Evolutionary conservation across 1,140 invertebrate genomes (phyloP).

Genomic region (Dinothrombium tinctorium): DNA sequence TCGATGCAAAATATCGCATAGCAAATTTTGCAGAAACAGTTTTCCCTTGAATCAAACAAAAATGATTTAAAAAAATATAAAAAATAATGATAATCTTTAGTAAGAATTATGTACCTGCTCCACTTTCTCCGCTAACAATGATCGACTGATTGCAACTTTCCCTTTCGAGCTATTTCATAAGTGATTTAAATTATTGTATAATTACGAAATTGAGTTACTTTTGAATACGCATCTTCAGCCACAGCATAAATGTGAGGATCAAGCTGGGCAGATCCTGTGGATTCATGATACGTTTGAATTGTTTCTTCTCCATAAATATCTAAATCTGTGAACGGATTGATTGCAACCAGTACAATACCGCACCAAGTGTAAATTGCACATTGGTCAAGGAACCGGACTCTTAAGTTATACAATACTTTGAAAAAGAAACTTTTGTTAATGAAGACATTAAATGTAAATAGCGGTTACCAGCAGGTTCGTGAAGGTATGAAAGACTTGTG

Average conservation of each 20-base stretch:
- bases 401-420: slow-evolving; percentile 78
- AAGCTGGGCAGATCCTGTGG: slow-evolving; percentile 57
- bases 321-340: slow-evolving; percentile 89
- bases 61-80: slow-evolving; percentile 15
- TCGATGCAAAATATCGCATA: slow-evolving; percentile 91
- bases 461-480: slow-evolving; percentile 49
- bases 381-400: slow-evolving; percentile 70
- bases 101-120: slow-evolving; percentile 20
- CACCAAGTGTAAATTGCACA: slow-evolving; percentile 95
- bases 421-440: slow-evolving; percentile 2
- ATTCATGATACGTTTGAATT: slow-evolving; percentile 76
- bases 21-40: slow-evolving; percentile 96
- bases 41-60: slow-evolving; percentile 74
- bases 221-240: slow-evolving; percentile 87
- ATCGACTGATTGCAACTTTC: slow-evolving; percentile 86
- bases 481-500: slow-evolving; percentile 83
- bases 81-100: neutral
- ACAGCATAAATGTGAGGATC: slow-evolving; percentile 98
- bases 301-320: slow-evolving; percentile 87
- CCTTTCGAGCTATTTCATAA: slow-evolving; percentile 25
- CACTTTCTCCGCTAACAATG: slow-evolving; percentile 74
- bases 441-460: slow-evolving; percentile 7
- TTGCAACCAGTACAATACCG: slow-evolving; percentile 92
- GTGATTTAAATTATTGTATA: neutral
- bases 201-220: too few species aligned